phyloP scores from a whole-genome alignment of 2,888 invertebrate genomes.

The Galerucella pusilla region DNA sequence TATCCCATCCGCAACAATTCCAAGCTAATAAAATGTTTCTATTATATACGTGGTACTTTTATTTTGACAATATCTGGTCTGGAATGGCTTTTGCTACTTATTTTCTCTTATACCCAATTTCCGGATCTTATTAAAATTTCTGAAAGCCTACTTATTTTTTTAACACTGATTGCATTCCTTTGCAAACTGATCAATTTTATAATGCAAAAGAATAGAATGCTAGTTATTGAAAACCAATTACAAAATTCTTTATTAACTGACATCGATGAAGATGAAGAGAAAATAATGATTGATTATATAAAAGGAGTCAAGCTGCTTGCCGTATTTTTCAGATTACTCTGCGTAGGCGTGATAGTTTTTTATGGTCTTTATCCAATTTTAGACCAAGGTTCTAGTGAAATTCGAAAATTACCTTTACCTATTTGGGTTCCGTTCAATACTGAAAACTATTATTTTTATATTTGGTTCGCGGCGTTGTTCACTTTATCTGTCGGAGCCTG shows the following conservation, averaged over 20 bases:
- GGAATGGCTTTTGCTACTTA: constrained; percentile 27
- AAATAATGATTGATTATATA: constrained; percentile 32
- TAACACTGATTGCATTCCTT: constrained; percentile 43
- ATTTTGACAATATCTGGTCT: constrained; percentile 29
- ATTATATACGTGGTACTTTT: constrained; percentile 19
- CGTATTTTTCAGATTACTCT: constrained; percentile 36
- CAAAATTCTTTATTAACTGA: constrained; percentile 37
- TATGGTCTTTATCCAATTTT: constrained; percentile 42
- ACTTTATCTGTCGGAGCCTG: constrained; percentile 42
- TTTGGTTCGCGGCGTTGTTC: constrained; percentile 38
- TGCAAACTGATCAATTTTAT: constrained; percentile 44
- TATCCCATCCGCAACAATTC: constrained; percentile 35
- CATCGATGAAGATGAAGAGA: constrained; percentile 30
- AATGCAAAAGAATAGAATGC: constrained; percentile 21
- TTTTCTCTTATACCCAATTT: constrained; percentile 22
- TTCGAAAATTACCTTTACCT: constrained; percentile 42
- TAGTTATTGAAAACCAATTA: constrained; percentile 38
- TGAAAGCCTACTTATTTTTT: constrained; percentile 40
- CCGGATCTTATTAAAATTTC: constrained; percentile 40
- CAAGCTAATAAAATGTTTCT: constrained; percentile 25
- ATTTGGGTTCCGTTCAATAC: constrained; percentile 47
- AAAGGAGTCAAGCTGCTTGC: constrained; percentile 27
- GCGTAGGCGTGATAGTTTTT: constrained; percentile 27
- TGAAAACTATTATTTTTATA: constrained; percentile 41
- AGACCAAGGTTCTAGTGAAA: constrained; percentile 29